Base-by-base conservation (phyloP, 1,140 invertebrate species). In the Rhagoletis zephyria region DNA sequence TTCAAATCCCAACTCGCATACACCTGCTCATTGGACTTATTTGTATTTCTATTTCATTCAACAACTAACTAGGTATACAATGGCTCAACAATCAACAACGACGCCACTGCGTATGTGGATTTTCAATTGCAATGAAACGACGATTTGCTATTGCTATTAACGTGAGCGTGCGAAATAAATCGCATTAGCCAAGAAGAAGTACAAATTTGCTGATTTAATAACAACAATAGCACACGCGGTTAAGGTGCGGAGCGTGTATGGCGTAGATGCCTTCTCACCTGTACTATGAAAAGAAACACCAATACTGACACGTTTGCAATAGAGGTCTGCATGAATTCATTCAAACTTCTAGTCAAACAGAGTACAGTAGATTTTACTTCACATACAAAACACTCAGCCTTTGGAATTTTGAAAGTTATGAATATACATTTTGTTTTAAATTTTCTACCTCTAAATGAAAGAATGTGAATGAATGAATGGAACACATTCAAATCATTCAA, bases 21-120 rank as follows among this genome's bases (percentile, higher is more conserved):
- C 51, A 56, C 51, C 2, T 56, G 51, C 51, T 7, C 51, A 56
- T 56, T 56, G 51, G 30, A 30, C 30, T 30, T 30, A 30, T 56
- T 56, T 51, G 74, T 81, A 81, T 56, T 56, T 56, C 48, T 56
- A 56, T 51, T 81, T 81, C 74, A 81, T 81, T 81, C 74, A 81
- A 14, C 40, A 81, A 81, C 51, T 19, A 30, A 30, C 48, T 81
- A 30, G 30, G 1, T 30, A 30, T 30, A 14, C 16, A 7, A 16
- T 30, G 12, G 74, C n/a, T 48, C 42, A 30, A 14, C 4, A 63
- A 63, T 63, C 61, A 63, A 14, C 51, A 14, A 63, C 61, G 61
- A 1, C 48, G 19, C 74, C 48, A 16, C 30, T n/a, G 48, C 48
- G 48, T 81, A 56, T 81, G 74, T 30, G 74, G 4, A 51, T 30